Percentiles rank a stretch among this genome's conserved stretches.
phyloP scores from a whole-genome alignment of 2,113 vertebrate species.

The Megaceryle maxima region DNA sequence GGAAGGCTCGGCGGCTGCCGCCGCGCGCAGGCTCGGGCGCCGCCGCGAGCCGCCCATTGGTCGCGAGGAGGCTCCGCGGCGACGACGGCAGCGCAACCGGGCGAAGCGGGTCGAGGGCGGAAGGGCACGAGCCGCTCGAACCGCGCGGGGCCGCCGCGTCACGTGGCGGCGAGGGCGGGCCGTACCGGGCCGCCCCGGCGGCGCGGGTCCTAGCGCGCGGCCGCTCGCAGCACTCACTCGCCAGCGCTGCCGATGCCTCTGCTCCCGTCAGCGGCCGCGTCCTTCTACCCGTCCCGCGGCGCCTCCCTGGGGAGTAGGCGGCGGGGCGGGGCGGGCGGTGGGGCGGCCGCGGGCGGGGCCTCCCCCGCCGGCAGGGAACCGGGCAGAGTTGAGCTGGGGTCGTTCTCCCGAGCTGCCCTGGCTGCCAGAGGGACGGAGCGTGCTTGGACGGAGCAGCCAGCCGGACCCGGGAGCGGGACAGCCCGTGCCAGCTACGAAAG shows the following conservation, averaged over 20 bases:
- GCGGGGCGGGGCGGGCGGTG: neutral
- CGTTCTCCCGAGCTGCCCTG: accelerated
- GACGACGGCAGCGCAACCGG: neutral
- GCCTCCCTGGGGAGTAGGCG: neutral
- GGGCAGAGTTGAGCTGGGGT: neutral
- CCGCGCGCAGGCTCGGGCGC: no score
- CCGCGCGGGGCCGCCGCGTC: neutral
- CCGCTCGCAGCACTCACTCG: neutral
- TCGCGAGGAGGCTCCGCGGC: no score
- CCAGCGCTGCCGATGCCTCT: neutral
- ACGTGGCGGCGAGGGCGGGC: neutral
- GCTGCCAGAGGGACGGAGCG: neutral
- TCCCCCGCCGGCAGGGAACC: no score
- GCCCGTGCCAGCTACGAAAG: neutral
- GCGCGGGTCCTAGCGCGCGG: neutral
- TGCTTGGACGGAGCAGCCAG: neutral
- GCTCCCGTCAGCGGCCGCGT: neutral
- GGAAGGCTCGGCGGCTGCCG: no score
- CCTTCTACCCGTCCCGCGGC: neutral
- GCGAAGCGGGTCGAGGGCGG: neutral
- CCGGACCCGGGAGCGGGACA: neutral
- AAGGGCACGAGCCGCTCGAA: neutral
- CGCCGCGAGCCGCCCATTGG: neutral
- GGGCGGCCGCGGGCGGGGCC: neutral
- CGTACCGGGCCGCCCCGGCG: neutral